Conservation (phyloP, 2,113 vertebrate species). For the Heptranchias perlo region DNA sequence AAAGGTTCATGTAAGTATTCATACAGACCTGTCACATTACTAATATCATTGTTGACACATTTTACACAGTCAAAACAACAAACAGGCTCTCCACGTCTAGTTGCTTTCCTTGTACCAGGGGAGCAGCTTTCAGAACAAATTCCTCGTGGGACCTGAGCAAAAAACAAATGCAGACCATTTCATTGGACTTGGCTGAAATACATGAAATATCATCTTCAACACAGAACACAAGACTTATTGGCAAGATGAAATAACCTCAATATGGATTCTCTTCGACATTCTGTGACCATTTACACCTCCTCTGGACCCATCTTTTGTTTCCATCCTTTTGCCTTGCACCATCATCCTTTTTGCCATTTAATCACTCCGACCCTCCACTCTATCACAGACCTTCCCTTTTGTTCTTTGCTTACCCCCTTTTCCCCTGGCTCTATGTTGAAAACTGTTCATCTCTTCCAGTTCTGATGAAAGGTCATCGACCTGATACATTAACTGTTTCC, state of each 20-base stretch:
- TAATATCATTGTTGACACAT: conserved; percentile 67
- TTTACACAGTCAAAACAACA: conserved; percentile 74
- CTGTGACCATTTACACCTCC: not conserved
- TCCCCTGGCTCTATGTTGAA: too few relatives aligned
- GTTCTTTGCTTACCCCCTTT: too few relatives aligned
- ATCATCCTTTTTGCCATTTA: too few relatives aligned
- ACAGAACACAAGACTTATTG: not conserved
- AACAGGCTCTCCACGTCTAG: conserved; percentile 64
- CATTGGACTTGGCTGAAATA: not conserved
- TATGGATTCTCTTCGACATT: not conserved
- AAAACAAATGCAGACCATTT: not conserved
- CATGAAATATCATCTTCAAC: not conserved
- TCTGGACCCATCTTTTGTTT: too few relatives aligned
- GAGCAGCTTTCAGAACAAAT: conserved; percentile 67
- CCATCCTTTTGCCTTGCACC: too few relatives aligned
- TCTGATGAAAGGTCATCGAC: too few relatives aligned
- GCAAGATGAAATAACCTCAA: not conserved
- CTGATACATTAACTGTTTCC: too few relatives aligned
- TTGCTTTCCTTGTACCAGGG: conserved; percentile 66
- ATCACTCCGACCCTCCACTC: too few relatives aligned
- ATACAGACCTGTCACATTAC: conserved; percentile 55
- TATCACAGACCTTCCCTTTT: too few relatives aligned
- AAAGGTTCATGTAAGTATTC: not conserved
- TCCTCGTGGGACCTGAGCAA: conserved; percentile 58
- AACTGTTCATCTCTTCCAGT: too few relatives aligned